Percentiles rank a stretch among this genome's conserved stretches.
Evolutionary conservation across 2,888 invertebrate genomes (phyloP).

Genomic region (Chalcosyrphus nemorum): DNA sequence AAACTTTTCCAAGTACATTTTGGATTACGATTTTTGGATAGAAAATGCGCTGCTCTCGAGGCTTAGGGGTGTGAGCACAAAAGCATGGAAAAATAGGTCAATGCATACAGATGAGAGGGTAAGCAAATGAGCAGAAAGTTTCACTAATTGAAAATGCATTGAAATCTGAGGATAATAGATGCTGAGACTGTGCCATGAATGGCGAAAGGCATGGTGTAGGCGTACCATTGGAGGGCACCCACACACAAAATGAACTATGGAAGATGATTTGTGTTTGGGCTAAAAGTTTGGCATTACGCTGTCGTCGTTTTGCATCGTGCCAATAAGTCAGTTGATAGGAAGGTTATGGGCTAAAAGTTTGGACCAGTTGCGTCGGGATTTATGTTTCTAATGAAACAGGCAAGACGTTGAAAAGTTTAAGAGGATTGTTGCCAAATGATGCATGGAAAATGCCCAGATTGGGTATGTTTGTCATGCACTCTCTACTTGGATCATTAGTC

Average conservation of each 20-base stretch:
- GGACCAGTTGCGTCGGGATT: not conserved
- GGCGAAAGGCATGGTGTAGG: not conserved
- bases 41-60: not conserved
- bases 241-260: too few relatives aligned
- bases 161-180: slow-evolving; percentile 42
- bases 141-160: slow-evolving; percentile 62
- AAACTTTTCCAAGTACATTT: slow-evolving; percentile 30
- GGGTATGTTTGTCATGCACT: too few relatives aligned
- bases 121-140: slow-evolving; percentile 54
- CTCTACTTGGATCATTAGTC: too few relatives aligned
- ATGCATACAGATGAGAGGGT: slow-evolving; percentile 15
- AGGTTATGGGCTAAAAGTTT: not conserved
- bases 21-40: slow-evolving; percentile 12
- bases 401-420: too few relatives aligned
- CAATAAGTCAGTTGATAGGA: not conserved
- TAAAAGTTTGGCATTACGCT: slow-evolving; percentile 24
- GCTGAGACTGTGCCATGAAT: slow-evolving; percentile 22
- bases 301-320: not conserved
- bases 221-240: not conserved
- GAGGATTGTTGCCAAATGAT: too few relatives aligned
- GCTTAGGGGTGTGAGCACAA: not conserved
- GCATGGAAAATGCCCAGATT: too few relatives aligned
- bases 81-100: slow-evolving; percentile 41
- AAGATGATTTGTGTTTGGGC: slow-evolving; percentile 25
- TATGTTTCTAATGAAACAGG: too few relatives aligned